phyloP scores from a whole-genome alignment of 2,113 vertebrate genomes.

The Ochotona curzoniae region DNA sequence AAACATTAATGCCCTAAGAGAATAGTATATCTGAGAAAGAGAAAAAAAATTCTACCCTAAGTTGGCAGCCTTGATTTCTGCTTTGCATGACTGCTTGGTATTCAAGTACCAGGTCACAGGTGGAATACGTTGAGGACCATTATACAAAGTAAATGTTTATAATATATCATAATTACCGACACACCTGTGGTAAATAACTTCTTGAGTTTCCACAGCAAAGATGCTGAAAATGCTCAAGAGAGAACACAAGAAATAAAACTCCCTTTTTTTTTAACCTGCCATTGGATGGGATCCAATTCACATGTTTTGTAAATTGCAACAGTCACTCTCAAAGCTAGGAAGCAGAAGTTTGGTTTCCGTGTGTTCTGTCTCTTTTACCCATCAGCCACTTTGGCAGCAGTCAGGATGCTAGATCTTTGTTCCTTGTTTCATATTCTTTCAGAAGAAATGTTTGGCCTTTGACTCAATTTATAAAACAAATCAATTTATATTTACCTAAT shows the following conservation, averaged over 20 bases:
- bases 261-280: neutral
- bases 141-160: constrained; percentile 71
- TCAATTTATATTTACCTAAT: neutral
- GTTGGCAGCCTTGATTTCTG: constrained; percentile 29
- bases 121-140: constrained; percentile 62
- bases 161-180: constrained; percentile 74
- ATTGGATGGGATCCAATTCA: constrained; percentile 17
- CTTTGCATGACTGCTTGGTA: constrained; percentile 57
- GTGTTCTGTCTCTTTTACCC: too few species aligned
- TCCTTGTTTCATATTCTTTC: neutral
- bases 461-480: neutral
- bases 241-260: constrained; percentile 52
- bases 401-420: neutral
- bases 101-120: constrained; percentile 61
- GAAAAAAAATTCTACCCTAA: neutral
- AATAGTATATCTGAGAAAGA: neutral
- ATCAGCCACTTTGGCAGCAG: neutral
- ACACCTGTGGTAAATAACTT: constrained; percentile 75
- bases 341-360: neutral
- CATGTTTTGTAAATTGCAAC: neutral
- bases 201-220: constrained; percentile 39
- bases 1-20: constrained; percentile 14
- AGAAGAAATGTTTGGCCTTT: neutral
- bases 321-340: neutral
- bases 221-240: constrained; percentile 47